Conservation (phyloP, 1,140 invertebrate species). For the Aphelinus atriplicis region DNA sequence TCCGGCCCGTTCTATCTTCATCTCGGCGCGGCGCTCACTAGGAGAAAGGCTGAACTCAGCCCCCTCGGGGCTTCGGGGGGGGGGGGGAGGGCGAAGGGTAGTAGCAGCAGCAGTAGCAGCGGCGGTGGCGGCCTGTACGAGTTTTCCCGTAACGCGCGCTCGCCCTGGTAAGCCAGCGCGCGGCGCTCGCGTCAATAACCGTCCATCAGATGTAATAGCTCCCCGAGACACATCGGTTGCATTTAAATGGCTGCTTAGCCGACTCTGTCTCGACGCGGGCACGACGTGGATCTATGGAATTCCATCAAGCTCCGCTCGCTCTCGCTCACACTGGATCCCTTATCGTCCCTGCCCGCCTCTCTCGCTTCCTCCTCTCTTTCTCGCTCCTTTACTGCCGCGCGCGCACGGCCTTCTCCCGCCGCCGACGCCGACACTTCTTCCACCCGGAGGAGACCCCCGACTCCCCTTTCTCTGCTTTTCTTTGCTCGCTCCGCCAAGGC, state of each 20-base stretch:
- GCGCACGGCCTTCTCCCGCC: slow-evolving; percentile 7
- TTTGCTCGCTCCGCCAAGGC: neutral
- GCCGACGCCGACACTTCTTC: too few species aligned
- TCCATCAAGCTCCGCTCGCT: slow-evolving; percentile 62
- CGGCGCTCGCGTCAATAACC: slow-evolving; percentile 63
- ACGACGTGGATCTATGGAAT: slow-evolving; percentile 67
- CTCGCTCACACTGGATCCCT: slow-evolving; percentile 53
- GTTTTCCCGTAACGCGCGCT: slow-evolving; percentile 41
- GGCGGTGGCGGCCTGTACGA: slow-evolving; percentile 36
- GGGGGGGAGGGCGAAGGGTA: slow-evolving; percentile 2
- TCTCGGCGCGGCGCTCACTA: slow-evolving; percentile 44
- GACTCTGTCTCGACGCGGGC: slow-evolving; percentile 63
- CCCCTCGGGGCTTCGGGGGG: slow-evolving; percentile 46
- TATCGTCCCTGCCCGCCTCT: slow-evolving; percentile 63
- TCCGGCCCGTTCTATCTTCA: slow-evolving; percentile 21
- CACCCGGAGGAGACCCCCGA: neutral
- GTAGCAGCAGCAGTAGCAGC: slow-evolving; percentile 24
- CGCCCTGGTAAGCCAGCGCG: slow-evolving; percentile 60
- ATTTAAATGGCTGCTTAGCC: slow-evolving; percentile 69
- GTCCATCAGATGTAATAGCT: slow-evolving; percentile 68
- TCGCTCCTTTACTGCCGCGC: slow-evolving; percentile 9
- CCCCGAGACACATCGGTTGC: slow-evolving; percentile 68
- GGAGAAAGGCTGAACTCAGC: slow-evolving; percentile 45
- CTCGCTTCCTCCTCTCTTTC: slow-evolving; percentile 42
- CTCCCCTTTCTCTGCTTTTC: slow-evolving; percentile 20